phyloP scores from a whole-genome alignment of 2,888 invertebrate genomes.

The Melipona bicolor region DNA sequence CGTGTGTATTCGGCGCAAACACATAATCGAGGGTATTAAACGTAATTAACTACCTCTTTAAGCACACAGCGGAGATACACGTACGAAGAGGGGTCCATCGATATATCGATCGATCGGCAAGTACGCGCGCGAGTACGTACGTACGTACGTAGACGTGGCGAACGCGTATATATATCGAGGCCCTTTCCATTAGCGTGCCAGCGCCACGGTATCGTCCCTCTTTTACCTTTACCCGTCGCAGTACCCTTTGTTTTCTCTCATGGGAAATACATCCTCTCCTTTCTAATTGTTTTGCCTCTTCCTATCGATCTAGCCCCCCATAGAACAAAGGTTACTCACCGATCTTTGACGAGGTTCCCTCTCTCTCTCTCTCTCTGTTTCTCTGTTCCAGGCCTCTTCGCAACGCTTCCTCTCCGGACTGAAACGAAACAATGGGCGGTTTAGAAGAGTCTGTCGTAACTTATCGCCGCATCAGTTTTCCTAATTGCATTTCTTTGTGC shows the following conservation, averaged over 20 bases:
- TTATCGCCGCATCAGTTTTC: neutral
- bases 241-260: conserved; percentile 73
- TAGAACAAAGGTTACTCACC: conserved; percentile 61
- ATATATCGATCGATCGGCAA: conserved; percentile 79
- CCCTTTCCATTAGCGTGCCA: conserved; percentile 80
- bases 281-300: conserved; percentile 75
- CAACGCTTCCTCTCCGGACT: conserved; percentile 28
- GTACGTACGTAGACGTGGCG: conserved; percentile 60
- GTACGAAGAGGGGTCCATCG: conserved; percentile 71
- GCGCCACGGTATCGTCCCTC: conserved; percentile 62
- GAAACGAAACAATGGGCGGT: conserved; percentile 46
- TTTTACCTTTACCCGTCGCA: conserved; percentile 66
- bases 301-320: conserved; percentile 49
- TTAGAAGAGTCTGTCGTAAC: conserved; percentile 1
- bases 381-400: neutral
- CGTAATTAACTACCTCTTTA: conserved; percentile 81
- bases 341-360: conserved; percentile 50
- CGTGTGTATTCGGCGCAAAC: conserved; percentile 79
- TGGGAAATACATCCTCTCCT: conserved; percentile 75
- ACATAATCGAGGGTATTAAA: conserved; percentile 82
- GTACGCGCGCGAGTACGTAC: conserved; percentile 55
- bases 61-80: conserved; percentile 69
- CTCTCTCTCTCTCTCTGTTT: neutral
- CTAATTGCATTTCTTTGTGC: neutral
- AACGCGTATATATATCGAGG: conserved; percentile 72